Evolutionary conservation across 2,797 vertebrate species (phyloP), one percentile per base, ranked within the genome.

Genomic region (Microctenopoma stevenorrisi): DNA sequence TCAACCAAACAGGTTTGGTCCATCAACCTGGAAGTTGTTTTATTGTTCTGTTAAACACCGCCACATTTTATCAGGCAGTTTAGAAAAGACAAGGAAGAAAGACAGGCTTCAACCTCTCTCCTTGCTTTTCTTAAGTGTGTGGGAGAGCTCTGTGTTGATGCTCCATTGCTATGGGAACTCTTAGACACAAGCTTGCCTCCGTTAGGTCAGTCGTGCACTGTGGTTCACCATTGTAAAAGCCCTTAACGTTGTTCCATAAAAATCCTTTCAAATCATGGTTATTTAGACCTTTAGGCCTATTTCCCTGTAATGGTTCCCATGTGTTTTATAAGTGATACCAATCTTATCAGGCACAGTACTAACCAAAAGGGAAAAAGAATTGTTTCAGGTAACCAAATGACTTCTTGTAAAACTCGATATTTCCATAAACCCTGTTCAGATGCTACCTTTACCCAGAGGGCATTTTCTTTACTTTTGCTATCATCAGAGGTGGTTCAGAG

Each of bases 241-340:
- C 52, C 53, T 78, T 80, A 74, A 82, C 56, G 16, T 75, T 64
- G 70, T 82, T 81, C 75, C 82, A 85, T 86, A 85, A 85, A 86
- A 86, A 72, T 72, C 70, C 53, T 49, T 78, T 87, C 33, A 84
- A 88, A 86, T 76, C 15, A 52, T 81, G 64, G 63, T 81, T 84
- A 87, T 86, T 91, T 83, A 67, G 74, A 85, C 79, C 85, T 78
- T 84, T 59, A 68, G 76, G 55, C 58, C 70, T 81, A 72, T 88
- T 89, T 79, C 56, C 56, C 53, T 43, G 16, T 79, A 86, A 93
- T 86, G 9, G 76, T 70, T 90, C 30, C 87, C 90, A 92, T 62
- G 75, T 92, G 92, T 87, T 85, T 73, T 55, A 59, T 12, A 53
- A 33, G 42, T 72, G 87, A 92, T 88, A 64, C 68, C 66, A 79